Base-by-base conservation (phyloP, 2,888 invertebrate species). In the Pseudococcus viburni region DNA sequence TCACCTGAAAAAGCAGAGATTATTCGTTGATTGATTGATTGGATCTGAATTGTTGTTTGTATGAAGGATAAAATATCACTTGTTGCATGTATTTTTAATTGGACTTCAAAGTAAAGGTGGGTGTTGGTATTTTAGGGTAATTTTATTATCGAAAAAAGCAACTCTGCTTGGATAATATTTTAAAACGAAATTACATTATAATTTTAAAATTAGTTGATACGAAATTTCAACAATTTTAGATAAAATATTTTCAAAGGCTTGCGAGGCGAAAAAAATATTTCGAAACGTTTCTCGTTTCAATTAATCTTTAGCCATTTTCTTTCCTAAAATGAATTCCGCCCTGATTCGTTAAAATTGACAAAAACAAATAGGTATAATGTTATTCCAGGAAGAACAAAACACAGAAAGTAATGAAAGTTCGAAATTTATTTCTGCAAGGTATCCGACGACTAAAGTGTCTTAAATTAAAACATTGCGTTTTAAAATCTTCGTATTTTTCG, bases 391-490 rank as follows among this genome's bases (percentile, higher is more conserved):
- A 64, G 22, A 64, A 22, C 22, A 22, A 64, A 64, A 64, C 4
- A 11, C 22, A 64, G 64, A 64, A 22, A 64, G 64, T 22, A 22
- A 64, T 64, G 64, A 64, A 22, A 8, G 19, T 22, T 55, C n/a
- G 55, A 64, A 64, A 59, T 59, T 59, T 59, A 59, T 59, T n/a
- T 59, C n/a, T 59, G n/a, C 15, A 59, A n/a, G 55, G 11, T 64
- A 64, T 22, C 22, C 64, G 12, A 15, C 64, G 59, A n/a, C 59
- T n/a, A n/a, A 64, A 64, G 22, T 64, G 22, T 64, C 22, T 22
- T 64, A 64, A 64, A 64, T 64, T 64, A 64, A 64, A 64, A 22
- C 11, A 7, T 64, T 64, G 19, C 42, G 42, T 42, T 42, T 64
- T 64, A 64, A 19, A 7, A 12, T 22, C 9, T 22, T 64, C 64